Evolutionary conservation across 2,888 invertebrate genomes (phyloP).

Genomic region (Noctua janthina): DNA sequence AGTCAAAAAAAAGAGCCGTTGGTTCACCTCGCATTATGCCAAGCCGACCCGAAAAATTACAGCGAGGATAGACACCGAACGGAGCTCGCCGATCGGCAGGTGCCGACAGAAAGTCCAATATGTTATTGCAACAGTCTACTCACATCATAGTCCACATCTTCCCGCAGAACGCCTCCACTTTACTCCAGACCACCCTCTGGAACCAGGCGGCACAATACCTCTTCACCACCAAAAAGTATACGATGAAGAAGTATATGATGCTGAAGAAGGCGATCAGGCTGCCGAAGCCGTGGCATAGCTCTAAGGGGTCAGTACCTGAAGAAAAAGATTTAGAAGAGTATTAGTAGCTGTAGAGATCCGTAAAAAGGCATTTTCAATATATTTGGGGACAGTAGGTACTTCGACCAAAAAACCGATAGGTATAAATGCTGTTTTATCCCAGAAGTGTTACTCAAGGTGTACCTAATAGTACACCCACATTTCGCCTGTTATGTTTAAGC

Average conservation of each 20-base stretch:
- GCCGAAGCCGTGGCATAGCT: constrained; percentile 93
- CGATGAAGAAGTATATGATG: constrained; percentile 91
- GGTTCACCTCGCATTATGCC: no score
- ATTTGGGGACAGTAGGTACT: neutral
- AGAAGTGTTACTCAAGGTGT: no score
- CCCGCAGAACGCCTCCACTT: constrained; percentile 65
- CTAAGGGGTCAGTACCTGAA: constrained; percentile 73
- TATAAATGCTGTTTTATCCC: neutral
- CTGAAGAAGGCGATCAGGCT: constrained; percentile 92
- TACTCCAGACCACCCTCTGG: constrained; percentile 77
- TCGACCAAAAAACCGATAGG: neutral
- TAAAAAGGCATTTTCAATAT: neutral
- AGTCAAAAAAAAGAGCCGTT: no score
- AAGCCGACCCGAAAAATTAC: no score
- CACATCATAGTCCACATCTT: constrained; percentile 78
- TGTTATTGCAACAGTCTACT: constrained; percentile 61
- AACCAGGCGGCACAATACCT: constrained; percentile 87
- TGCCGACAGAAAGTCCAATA: no score
- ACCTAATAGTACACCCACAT: no score
- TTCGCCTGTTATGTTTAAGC: no score
- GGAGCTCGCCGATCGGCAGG: no score
- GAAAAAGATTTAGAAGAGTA: neutral
- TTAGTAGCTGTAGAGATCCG: no score
- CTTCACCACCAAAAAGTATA: constrained; percentile 92
- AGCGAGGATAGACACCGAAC: no score